phyloP scores from a whole-genome alignment of 2,113 vertebrate species.

The Neomonachus schauinslandi region DNA sequence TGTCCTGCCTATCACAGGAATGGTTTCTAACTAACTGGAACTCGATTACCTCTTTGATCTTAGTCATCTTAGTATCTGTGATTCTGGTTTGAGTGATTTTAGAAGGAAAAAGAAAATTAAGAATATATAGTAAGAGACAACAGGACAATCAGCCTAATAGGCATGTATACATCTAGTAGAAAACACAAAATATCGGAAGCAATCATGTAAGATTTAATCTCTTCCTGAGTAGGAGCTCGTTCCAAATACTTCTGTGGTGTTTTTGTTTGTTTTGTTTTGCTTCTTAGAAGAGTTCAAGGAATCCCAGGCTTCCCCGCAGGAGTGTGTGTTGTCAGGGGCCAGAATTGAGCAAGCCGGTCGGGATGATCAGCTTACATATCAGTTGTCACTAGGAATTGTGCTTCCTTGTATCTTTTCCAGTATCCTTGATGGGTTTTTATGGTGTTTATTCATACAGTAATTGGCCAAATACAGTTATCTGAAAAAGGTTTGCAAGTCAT shows the following conservation, averaged over 20 bases:
- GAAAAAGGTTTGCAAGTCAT: slow-evolving; percentile 31
- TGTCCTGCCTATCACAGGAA: neutral
- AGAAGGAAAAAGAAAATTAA: neutral
- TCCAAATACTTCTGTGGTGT: neutral
- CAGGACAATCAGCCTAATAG: neutral
- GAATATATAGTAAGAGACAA: neutral
- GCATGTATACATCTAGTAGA: neutral
- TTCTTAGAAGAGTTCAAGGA: neutral
- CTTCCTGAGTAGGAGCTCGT: neutral
- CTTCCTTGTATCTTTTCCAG: neutral
- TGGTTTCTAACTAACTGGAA: neutral
- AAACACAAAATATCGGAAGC: neutral
- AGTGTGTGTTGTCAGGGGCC: neutral
- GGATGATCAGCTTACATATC: neutral
- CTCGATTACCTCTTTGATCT: neutral
- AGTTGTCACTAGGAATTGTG: neutral
- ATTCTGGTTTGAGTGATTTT: neutral
- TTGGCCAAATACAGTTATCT: neutral
- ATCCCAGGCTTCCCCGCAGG: neutral
- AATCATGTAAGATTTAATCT: neutral
- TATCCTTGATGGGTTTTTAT: neutral
- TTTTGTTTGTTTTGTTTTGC: neutral
- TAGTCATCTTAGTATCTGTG: neutral
- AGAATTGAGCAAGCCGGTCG: neutral
- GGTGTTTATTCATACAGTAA: neutral